phyloP scores from a whole-genome alignment of 2,888 invertebrate genomes.

The Anaspis maculata region DNA sequence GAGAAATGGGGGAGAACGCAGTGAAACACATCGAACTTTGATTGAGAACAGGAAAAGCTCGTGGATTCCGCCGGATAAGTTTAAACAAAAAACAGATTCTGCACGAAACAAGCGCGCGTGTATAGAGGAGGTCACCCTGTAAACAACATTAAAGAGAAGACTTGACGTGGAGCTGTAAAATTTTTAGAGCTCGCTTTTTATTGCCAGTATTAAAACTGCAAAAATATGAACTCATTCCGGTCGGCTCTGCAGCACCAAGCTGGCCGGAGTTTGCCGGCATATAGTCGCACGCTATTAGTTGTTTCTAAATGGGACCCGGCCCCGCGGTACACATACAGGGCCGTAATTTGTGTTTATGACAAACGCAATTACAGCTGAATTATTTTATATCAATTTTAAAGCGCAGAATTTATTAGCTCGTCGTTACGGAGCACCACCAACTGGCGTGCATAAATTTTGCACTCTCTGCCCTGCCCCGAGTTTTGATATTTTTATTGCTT shows the following conservation, averaged over 20 bases:
- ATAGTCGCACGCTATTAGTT: constrained; percentile 17
- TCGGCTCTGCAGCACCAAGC: no score
- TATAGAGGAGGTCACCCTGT: no score
- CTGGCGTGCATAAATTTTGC: neutral
- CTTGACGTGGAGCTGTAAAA: constrained; percentile 17
- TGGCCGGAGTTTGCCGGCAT: no score
- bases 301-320: constrained; percentile 10
- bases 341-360: constrained; percentile 16
- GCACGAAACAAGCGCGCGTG: no score
- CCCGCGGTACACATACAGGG: constrained; percentile 1
- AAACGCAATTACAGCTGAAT: constrained; percentile 13
- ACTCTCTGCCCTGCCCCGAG: neutral
- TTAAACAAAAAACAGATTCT: no score
- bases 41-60: no score
- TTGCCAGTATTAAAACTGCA: constrained; percentile 18
- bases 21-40: no score
- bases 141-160: no score
- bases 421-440: constrained; percentile 1
- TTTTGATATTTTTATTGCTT: neutral
- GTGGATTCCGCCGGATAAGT: no score
- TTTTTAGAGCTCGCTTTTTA: constrained; percentile 18
- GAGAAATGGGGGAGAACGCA: no score
- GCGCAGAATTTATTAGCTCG: constrained; percentile 5
- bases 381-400: constrained; percentile 14
- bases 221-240: constrained; percentile 18